A percentile compares a stretch with the other conserved stretches of the same genome.
Evolutionary conservation across 2,113 vertebrate genomes (phyloP).

Genomic region (Phoxinus phoxinus): DNA sequence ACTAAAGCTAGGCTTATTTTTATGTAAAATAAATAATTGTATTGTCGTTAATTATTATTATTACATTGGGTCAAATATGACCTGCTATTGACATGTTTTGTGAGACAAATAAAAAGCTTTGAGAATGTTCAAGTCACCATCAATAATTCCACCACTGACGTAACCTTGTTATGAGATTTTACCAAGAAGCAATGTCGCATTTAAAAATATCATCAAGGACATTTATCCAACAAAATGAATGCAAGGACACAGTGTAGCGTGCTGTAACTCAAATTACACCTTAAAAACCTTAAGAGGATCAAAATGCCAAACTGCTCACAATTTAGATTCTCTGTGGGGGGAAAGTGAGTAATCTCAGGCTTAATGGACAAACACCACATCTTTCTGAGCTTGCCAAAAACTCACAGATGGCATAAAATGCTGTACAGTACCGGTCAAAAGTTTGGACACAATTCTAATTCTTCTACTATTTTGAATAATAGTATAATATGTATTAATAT

Average conservation of each 20-base stretch:
- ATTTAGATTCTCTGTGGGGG: constrained; percentile 24
- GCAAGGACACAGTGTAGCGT: neutral
- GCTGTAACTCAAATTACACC: constrained; percentile 8
- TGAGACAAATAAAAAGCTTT: neutral
- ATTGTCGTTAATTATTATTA: neutral
- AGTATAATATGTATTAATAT: neutral
- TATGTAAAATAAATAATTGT: neutral
- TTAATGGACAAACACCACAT: constrained; percentile 43
- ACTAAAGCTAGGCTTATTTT: neutral
- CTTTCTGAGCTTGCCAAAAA: constrained; percentile 9
- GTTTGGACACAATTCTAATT: neutral
- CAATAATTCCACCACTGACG: neutral
- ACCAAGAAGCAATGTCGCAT: neutral
- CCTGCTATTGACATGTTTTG: neutral
- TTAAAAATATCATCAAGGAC: neutral
- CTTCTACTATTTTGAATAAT: neutral
- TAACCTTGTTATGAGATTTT: constrained; percentile 5
- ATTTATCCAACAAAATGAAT: neutral
- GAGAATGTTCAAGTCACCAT: neutral
- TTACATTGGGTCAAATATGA: neutral
- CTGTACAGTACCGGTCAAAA: neutral
- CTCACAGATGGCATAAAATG: neutral
- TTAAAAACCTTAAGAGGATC: constrained; percentile 33
- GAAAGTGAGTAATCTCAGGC: constrained; percentile 30
- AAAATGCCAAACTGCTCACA: constrained; percentile 14